Percentiles rank a stretch among this genome's conserved stretches.
Conservation (phyloP, 1,140 invertebrate species). For the Neodiprion lecontei region DNA sequence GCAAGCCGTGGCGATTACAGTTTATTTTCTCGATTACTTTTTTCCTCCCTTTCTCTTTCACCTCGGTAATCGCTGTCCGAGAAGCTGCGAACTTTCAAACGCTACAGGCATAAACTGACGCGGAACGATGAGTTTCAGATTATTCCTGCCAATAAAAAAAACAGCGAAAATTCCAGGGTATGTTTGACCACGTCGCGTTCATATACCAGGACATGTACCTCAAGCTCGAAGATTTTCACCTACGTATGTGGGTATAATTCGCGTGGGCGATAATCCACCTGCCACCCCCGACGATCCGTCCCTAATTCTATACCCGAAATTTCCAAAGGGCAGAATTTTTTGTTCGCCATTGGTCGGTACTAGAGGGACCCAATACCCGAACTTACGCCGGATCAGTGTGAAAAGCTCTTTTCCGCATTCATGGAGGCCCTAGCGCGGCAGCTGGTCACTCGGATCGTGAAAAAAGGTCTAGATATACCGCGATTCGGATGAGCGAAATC, state of each 20-base stretch:
- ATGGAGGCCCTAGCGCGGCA: neutral
- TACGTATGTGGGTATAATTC: neutral
- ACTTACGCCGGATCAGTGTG: neutral
- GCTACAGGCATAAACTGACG: neutral
- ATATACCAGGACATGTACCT: conserved; percentile 46
- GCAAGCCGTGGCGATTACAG: too few relatives aligned
- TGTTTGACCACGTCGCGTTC: conserved; percentile 44
- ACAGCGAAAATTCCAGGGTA: conserved; percentile 35
- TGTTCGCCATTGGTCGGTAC: neutral
- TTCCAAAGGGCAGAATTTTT: neutral
- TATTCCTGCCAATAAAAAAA: conserved; percentile 26
- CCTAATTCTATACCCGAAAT: neutral
- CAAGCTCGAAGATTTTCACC: neutral
- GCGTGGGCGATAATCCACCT: neutral
- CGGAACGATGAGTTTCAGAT: neutral
- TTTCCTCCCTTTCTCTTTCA: too few relatives aligned
- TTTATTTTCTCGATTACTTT: neutral
- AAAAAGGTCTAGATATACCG: neutral
- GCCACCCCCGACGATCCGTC: neutral
- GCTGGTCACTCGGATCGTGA: neutral
- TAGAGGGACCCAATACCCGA: neutral
- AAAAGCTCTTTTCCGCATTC: neutral
- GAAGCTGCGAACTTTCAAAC: neutral
- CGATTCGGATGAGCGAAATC: neutral
- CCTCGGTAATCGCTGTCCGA: neutral